phyloP scores from a whole-genome alignment of 2,113 vertebrate genomes.

The Anarhynchus alexandrinus region DNA sequence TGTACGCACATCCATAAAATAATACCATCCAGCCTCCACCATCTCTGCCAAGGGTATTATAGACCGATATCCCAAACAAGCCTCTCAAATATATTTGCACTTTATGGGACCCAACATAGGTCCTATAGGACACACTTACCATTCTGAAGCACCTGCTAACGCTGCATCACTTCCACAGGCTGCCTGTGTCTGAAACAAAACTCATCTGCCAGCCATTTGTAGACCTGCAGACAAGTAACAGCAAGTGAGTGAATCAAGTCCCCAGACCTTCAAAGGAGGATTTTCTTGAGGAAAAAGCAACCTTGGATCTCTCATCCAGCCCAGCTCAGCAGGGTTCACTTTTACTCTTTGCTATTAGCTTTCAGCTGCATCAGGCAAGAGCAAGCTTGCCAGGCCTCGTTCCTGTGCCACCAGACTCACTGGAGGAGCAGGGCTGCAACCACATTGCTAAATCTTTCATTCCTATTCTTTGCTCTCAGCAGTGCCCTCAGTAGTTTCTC shows the following conservation, averaged over 20 bases:
- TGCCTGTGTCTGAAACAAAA: not conserved
- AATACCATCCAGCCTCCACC: not conserved
- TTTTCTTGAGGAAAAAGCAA: not conserved
- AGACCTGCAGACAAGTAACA: not conserved
- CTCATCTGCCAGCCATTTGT: not conserved
- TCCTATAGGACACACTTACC: not conserved
- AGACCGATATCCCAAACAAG: not conserved
- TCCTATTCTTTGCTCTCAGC: not conserved
- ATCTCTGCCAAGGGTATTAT: not conserved
- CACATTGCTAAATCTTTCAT: not conserved
- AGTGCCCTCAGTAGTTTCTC: not conserved
- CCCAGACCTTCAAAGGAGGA: not conserved
- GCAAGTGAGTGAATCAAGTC: not conserved
- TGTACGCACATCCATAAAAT: not conserved
- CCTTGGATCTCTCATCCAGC: not conserved
- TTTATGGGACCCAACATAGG: not conserved
- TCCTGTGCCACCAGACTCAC: not conserved
- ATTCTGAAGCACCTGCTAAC: not conserved
- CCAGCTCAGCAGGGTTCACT: not conserved
- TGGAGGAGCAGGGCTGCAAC: not conserved
- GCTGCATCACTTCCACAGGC: not conserved
- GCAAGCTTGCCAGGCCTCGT: not conserved
- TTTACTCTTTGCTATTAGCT: not conserved
- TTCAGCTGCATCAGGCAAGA: not conserved
- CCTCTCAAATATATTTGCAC: not conserved